Percentiles rank a stretch among this genome's conserved stretches.
Conservation (phyloP, 2,888 invertebrate species). For the Hyppa rectilinea region DNA sequence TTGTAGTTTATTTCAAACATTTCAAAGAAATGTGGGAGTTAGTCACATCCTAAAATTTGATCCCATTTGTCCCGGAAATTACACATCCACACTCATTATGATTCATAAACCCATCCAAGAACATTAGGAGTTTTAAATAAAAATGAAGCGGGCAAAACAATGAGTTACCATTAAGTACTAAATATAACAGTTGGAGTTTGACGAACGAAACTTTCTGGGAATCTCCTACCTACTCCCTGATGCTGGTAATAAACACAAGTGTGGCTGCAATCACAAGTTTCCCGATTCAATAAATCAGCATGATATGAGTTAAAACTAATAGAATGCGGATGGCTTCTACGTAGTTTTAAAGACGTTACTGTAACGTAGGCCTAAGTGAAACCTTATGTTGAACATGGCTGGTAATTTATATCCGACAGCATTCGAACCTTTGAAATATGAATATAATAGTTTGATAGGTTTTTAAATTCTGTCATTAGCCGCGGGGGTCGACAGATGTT, state of each 20-base stretch:
- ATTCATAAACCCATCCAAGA: constrained; percentile 44
- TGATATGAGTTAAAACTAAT: neutral
- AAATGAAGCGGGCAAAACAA: constrained; percentile 34
- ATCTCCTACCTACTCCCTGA: constrained; percentile 3
- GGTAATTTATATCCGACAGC: no score
- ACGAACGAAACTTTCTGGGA: constrained; percentile 47
- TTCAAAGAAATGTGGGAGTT: constrained; percentile 10
- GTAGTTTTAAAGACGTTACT: neutral
- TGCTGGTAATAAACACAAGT: constrained; percentile 15
- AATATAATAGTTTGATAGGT: no score
- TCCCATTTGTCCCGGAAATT: constrained; percentile 43
- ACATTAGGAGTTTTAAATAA: constrained; percentile 31
- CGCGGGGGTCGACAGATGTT: no score
- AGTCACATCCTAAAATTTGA: constrained; percentile 9
- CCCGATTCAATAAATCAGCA: neutral
- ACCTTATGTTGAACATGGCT: no score
- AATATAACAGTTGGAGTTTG: constrained; percentile 31
- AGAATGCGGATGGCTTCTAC: neutral
- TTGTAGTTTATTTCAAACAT: constrained; percentile 12
- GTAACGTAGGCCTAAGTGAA: no score
- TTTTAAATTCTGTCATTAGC: no score
- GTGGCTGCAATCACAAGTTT: constrained; percentile 12
- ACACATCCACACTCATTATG: constrained; percentile 24
- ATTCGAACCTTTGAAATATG: no score
- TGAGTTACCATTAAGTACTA: constrained; percentile 22